Evolutionary conservation across 2,888 invertebrate species (phyloP).

Genomic region (Mesorhabditis spiculigera): DNA sequence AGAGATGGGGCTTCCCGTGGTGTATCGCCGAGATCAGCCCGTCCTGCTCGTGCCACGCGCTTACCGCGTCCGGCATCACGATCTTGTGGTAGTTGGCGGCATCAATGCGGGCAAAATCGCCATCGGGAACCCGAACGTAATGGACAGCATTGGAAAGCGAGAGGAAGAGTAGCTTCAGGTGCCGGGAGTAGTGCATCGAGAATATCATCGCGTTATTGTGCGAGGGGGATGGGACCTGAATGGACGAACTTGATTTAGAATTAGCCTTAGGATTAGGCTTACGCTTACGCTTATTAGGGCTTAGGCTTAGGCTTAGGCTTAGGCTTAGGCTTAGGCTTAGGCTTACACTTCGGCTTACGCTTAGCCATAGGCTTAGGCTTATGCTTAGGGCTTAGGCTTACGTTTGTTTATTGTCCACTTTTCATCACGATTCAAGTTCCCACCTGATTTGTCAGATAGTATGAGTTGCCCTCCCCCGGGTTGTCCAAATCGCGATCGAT

Average conservation of each 20-base stretch:
- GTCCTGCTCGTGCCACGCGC: conserved; percentile 12
- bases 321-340: too few species aligned
- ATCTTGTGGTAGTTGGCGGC: neutral
- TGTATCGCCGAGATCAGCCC: conserved; percentile 15
- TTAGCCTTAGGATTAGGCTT: too few species aligned
- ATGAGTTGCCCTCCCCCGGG: neutral
- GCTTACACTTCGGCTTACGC: too few species aligned
- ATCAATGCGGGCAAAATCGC: conserved; percentile 3
- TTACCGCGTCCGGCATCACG: neutral
- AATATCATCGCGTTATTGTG: conserved; percentile 1
- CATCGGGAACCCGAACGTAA: conserved; percentile 12
- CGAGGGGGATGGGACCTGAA: too few species aligned
- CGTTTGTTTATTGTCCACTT: too few species aligned
- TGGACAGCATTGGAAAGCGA: conserved; percentile 21
- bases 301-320: too few species aligned
- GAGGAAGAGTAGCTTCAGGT: conserved; percentile 20
- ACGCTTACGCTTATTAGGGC: too few species aligned
- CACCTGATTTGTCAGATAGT: neutral
- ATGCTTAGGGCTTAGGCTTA: too few species aligned
- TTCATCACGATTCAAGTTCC: too few species aligned
- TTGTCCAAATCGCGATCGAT: neutral
- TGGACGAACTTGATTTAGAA: too few species aligned
- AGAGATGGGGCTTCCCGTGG: neutral
- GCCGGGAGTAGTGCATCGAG: conserved; percentile 26
- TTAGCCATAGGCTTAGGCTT: too few species aligned